Conservation (phyloP, 2,113 vertebrate genomes). For the Cololabis saira region DNA sequence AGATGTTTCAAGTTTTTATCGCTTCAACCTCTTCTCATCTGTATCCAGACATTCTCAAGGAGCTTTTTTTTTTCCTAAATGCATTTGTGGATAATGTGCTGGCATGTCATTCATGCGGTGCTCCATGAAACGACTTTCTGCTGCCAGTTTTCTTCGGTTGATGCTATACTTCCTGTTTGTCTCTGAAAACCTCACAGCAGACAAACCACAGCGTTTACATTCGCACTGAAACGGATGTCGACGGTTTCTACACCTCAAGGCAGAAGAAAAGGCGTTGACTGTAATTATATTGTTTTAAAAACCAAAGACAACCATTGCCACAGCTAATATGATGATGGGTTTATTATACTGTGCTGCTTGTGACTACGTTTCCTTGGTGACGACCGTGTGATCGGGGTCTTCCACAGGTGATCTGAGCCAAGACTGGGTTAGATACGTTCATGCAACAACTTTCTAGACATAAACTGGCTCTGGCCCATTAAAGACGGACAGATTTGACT, state of each 20-base stretch:
- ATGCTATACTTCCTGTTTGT: constrained; percentile 58
- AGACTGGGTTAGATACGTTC: too few species aligned
- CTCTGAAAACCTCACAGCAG: background rate
- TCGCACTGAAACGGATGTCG: background rate
- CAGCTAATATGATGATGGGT: too few species aligned
- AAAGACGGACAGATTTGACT: too few species aligned
- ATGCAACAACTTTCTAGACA: too few species aligned
- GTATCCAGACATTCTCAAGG: background rate
- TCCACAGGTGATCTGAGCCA: too few species aligned
- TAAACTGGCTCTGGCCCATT: too few species aligned
- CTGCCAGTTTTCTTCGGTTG: background rate
- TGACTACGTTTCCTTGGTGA: too few species aligned
- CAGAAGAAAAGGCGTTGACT: background rate
- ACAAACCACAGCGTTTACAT: constrained; percentile 46
- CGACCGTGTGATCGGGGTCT: too few species aligned
- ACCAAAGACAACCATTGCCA: too few species aligned
- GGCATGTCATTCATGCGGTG: background rate
- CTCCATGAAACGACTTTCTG: background rate
- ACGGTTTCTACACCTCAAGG: background rate
- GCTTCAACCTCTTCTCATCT: background rate
- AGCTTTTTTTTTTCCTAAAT: constrained; percentile 6
- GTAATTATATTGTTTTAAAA: too few species aligned
- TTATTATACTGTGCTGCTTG: too few species aligned
- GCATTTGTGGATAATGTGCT: background rate
- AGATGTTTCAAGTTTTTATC: constrained; percentile 1